Percentiles rank a stretch among this genome's conserved stretches.
Evolutionary conservation across 2,797 vertebrate species (phyloP).

Genomic region (Neostethus bicornis): DNA sequence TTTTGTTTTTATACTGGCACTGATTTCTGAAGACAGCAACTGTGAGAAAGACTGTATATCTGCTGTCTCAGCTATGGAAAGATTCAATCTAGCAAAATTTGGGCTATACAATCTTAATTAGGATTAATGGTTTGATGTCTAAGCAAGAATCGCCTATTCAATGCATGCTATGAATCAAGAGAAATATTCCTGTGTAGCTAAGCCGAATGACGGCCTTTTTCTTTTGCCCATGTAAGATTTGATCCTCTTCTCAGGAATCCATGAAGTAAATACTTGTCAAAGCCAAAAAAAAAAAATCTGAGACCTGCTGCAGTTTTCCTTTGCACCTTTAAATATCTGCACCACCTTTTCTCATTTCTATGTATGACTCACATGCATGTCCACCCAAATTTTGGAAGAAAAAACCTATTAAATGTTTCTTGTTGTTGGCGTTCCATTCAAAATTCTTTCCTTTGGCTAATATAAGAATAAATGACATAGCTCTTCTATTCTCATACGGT

Average conservation of each 20-base stretch:
- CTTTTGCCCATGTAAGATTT: slow-evolving; percentile 51
- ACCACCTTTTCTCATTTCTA: slow-evolving; percentile 19
- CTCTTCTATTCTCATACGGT: slow-evolving; percentile 24
- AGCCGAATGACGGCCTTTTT: slow-evolving; percentile 42
- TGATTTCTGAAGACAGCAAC: slow-evolving; percentile 39
- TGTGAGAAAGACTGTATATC: slow-evolving; percentile 45
- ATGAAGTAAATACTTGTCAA: slow-evolving; percentile 47
- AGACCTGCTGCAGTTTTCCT: slow-evolving; percentile 5
- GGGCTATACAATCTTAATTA: slow-evolving; percentile 70
- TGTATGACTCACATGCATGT: slow-evolving; percentile 25
- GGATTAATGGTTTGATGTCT: slow-evolving; percentile 64
- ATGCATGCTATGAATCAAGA: slow-evolving; percentile 65
- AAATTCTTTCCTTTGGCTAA: slow-evolving; percentile 27
- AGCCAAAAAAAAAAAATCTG: slow-evolving; percentile 23
- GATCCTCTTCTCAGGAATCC: slow-evolving; percentile 49
- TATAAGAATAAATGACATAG: slow-evolving; percentile 35
- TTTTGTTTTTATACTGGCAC: slow-evolving; percentile 43
- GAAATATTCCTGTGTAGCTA: slow-evolving; percentile 51
- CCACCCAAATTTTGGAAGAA: slow-evolving; percentile 14
- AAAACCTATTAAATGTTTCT: slow-evolving; percentile 26
- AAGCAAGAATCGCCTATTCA: slow-evolving; percentile 53
- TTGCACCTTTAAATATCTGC: slow-evolving; percentile 15
- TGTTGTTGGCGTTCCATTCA: slow-evolving; percentile 15
- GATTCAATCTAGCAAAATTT: slow-evolving; percentile 66
- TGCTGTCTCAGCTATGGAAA: slow-evolving; percentile 58